A percentile compares a stretch with the other conserved stretches of the same genome.
phyloP scores from a whole-genome alignment of 1,140 invertebrate species.

The Triops longicaudatus region DNA sequence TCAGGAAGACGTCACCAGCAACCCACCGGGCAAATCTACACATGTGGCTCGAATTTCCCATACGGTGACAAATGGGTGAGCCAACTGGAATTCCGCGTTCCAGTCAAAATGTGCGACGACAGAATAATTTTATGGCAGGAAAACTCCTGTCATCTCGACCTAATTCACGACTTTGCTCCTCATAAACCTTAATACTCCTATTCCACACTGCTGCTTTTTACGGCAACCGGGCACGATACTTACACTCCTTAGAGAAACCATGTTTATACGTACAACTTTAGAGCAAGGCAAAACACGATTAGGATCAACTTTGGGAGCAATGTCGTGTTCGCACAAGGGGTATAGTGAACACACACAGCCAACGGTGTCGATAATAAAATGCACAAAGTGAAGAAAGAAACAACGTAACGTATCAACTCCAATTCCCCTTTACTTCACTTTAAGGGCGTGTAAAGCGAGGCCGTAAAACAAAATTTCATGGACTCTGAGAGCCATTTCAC shows the following conservation, averaged over 20 bases:
- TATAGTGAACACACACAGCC: neutral
- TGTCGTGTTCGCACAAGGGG: neutral
- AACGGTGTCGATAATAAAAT: neutral
- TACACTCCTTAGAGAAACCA: neutral
- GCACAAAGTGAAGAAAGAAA: neutral
- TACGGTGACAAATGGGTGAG: neutral
- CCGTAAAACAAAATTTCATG: conserved; percentile 1
- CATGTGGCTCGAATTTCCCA: neutral
- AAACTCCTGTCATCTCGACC: conserved; percentile 1
- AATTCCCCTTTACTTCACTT: neutral
- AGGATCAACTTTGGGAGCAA: neutral
- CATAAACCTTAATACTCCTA: conserved; percentile 3
- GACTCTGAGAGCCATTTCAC: neutral
- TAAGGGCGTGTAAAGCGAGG: neutral
- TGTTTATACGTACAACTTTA: neutral
- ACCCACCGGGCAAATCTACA: neutral
- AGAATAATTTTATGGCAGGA: conserved; percentile 15
- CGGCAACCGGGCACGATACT: neutral
- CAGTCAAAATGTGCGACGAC: conserved; percentile 6
- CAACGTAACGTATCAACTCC: neutral
- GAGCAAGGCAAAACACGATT: neutral
- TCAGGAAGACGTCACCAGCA: neutral
- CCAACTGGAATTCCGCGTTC: conserved; percentile 3
- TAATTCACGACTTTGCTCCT: neutral
- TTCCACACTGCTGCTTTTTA: neutral